Evolutionary conservation across 2,113 vertebrate species (phyloP), one percentile per base, ranked within the genome.

Genomic region (Pantherophis guttatus): DNA sequence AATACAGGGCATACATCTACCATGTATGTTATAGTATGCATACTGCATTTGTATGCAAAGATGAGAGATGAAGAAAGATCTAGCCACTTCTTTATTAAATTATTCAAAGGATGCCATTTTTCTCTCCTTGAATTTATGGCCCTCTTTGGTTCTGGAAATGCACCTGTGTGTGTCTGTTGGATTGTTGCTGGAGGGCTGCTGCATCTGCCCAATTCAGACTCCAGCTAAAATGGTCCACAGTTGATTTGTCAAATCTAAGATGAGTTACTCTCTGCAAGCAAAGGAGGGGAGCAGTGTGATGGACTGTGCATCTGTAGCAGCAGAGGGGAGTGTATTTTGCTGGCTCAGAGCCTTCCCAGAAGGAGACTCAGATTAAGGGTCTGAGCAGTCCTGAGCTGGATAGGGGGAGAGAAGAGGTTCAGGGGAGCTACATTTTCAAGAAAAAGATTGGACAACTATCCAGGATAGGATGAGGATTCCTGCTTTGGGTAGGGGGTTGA

Each of bases 151-250:
- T 44, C 85, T 19, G n/a, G n/a, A 10, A 53, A 8, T 0, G 15
- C 50, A 62, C 50, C 12, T 85, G 39, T 3, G 19, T 55, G 24
- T 92, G 24, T 95, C 24, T 55, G 93, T 92, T 86, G 13, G 29
- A 9, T 75, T 88, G 13, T 94, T 52, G n/a, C 50, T 86, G 94
- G 55, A 85, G 59, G 90, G 53, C 50, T 75, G 90, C 39, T 53
- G 55, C 75, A 54, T 59, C 50, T 88, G 52, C 39, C 29, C 81
- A 62, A 91, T 86, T 21, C 24, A 21, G 94, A 93, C 87, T 85
- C 81, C 12, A 86, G 52, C 8, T 85, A 23, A 92, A 94, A 75
- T n/a, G 1, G 1, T 90, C 21, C 48, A 87, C 8, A 54, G 29
- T 87, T 93, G 44, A 7, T 57, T 59, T 62, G 87, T 81, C 15